These are phyloP conservation scores for Microcebus jonahi DNA, from an alignment of 2,113 vertebrate genomes.

Conservation along the genomic window DNA sequence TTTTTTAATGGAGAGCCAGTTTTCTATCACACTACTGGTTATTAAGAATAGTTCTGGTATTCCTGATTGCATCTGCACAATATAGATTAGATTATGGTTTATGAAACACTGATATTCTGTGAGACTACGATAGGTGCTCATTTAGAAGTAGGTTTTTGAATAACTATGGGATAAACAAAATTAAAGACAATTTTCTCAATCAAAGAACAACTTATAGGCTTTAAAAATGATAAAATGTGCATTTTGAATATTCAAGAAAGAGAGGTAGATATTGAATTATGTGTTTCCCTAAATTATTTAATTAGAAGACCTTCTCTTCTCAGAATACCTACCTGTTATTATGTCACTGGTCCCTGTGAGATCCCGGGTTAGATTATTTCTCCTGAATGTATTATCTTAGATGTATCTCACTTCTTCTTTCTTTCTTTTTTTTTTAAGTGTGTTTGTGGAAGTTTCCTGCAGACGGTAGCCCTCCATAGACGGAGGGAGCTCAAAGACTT, in stretches of 20 bases:
- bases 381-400: background rate
- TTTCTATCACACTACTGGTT: background rate
- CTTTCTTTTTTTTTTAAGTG: background rate
- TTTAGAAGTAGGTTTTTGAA: background rate
- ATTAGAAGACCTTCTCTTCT: background rate
- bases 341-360: background rate
- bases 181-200: background rate
- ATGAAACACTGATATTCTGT: background rate
- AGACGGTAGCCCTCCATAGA: accelerated
- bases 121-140: background rate
- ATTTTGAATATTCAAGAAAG: background rate
- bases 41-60: background rate
- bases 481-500: too few relatives aligned
- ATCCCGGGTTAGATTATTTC: background rate
- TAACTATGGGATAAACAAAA: background rate
- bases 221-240: background rate
- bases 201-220: background rate
- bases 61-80: too few relatives aligned
- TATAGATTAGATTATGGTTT: background rate
- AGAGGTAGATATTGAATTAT: background rate
- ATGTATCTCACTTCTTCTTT: background rate
- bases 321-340: too few relatives aligned
- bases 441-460: background rate
- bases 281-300: background rate
- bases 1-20: background rate